Conservation (phyloP, 1,140 invertebrate species). For the Tetragnatha versicolor region DNA sequence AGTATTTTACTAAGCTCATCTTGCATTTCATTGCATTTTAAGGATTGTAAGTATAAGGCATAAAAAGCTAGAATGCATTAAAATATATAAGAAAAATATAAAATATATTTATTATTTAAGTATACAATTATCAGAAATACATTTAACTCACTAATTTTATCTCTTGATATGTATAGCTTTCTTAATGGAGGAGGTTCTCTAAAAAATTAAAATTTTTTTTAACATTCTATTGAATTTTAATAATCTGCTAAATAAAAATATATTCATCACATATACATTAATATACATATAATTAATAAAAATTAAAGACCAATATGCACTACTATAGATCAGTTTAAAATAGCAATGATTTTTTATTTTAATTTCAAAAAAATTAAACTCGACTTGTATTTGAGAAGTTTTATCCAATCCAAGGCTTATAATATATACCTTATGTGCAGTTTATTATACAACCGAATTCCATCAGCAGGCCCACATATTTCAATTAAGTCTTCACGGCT, state of each 20-base stretch:
- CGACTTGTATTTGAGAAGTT: too few relatives aligned
- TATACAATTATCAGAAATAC: too few relatives aligned
- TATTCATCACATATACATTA: too few relatives aligned
- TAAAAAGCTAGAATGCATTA: slow-evolving; percentile 15
- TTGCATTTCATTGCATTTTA: slow-evolving; percentile 20
- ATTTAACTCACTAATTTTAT: slow-evolving; percentile 30
- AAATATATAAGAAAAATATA: too few relatives aligned
- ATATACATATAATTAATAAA: too few relatives aligned
- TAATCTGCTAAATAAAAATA: neutral
- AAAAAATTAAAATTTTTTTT: neutral
- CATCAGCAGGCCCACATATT: slow-evolving; percentile 44
- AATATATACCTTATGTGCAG: slow-evolving; percentile 35
- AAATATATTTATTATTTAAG: neutral
- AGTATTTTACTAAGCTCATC: slow-evolving; percentile 8
- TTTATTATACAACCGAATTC: slow-evolving; percentile 44
- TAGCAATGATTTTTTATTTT: too few relatives aligned
- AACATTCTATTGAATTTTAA: neutral
- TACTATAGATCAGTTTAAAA: too few relatives aligned
- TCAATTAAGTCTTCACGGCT: slow-evolving; percentile 45
- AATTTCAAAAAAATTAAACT: too few relatives aligned
- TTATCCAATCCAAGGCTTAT: too few relatives aligned
- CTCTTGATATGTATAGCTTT: slow-evolving; percentile 36
- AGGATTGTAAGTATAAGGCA: slow-evolving; percentile 39
- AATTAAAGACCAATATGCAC: too few relatives aligned
- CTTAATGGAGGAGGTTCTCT: slow-evolving; percentile 31